Evolutionary conservation across 1,140 invertebrate species (phyloP), one percentile per base, ranked within the genome.

Genomic region (Brachystomella parvula): DNA sequence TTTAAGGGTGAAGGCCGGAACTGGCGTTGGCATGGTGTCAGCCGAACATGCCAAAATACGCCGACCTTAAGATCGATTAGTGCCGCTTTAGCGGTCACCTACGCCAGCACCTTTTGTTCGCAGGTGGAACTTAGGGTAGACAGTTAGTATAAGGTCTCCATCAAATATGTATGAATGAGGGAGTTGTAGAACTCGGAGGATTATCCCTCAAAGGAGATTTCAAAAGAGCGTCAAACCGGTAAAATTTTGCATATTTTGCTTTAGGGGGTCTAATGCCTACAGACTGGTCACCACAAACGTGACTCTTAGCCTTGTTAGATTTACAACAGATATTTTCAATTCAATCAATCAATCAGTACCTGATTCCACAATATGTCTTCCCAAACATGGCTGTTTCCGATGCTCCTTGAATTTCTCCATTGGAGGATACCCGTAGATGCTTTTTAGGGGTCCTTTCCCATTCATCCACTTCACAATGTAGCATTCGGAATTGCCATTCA

Each of bases 211-310:
- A 59, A 32, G 9, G 21, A 59, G 30, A 15, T 32, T 9, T 28
- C 9, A 15, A 3, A 9, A 31, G 12, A 12, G 24, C 57, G n/a
- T n/a, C n/a, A n/a, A n/a, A n/a, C 24, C 15, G 9, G 21, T 12
- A 59, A 59, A 59, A 59, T 29, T 29, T 17, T 56, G 49, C 9
- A 12, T 56, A 26, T 17, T 59, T 59, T 59, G 26, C 24, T 12
- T 59, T 32, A 31, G 9, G n/a, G n/a, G n/a, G n/a, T n/a, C 30
- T 21, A 26, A 59, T 6, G 30, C 26, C 26, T 12, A 29, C 2
- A 53, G 12, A 12, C 57, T 29, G 9, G 57, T 15, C 21, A 29
- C 3, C 30, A 12, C 15, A 31, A 59, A 59, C 26, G 30, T 59
- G 6, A 3, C 21, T 31, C 30, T 28, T 21, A 59, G 3, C 15